Conservation (phyloP, 2,797 vertebrate genomes). For the Fundulus diaphanus region DNA sequence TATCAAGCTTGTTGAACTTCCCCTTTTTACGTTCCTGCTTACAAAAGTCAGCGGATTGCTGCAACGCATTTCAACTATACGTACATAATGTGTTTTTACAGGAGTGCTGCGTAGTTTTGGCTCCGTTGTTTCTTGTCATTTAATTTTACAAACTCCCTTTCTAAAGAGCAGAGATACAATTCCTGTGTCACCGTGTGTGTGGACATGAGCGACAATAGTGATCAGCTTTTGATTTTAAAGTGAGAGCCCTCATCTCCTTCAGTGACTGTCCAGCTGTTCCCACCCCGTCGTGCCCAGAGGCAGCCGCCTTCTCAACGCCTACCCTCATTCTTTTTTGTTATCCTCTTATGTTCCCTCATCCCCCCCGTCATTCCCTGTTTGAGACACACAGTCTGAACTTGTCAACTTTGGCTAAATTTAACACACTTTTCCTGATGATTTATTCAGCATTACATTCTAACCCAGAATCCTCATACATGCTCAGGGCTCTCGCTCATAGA, state of each 20-base stretch:
- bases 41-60: too few relatives aligned
- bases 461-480: constrained; percentile 18
- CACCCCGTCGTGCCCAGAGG: constrained; percentile 51
- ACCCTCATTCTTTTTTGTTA: constrained; percentile 66
- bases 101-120: constrained; percentile 35
- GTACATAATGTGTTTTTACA: background rate
- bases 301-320: constrained; percentile 60
- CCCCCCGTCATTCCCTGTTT: constrained; percentile 33
- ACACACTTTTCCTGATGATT: constrained; percentile 35
- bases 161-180: constrained; percentile 41
- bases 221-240: constrained; percentile 75
- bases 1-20: background rate
- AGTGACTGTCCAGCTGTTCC: constrained; percentile 50
- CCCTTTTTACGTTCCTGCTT: too few relatives aligned
- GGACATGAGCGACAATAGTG: constrained; percentile 41
- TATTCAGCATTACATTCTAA: constrained; percentile 40
- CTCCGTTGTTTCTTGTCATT: constrained; percentile 66
- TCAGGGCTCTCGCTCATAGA: constrained; percentile 6
- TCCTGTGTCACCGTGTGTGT: constrained; percentile 26
- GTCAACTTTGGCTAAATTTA: constrained; percentile 33
- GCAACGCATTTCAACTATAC: background rate
- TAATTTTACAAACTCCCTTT: constrained; percentile 50
- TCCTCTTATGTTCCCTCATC: constrained; percentile 65
- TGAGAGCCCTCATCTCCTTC: constrained; percentile 73
- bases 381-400: constrained; percentile 39